A percentile compares a stretch with the other conserved stretches of the same genome.
These are phyloP conservation scores for Drosophila affinis DNA, from an alignment of 2,888 invertebrate species.

Conservation along the genomic window DNA sequence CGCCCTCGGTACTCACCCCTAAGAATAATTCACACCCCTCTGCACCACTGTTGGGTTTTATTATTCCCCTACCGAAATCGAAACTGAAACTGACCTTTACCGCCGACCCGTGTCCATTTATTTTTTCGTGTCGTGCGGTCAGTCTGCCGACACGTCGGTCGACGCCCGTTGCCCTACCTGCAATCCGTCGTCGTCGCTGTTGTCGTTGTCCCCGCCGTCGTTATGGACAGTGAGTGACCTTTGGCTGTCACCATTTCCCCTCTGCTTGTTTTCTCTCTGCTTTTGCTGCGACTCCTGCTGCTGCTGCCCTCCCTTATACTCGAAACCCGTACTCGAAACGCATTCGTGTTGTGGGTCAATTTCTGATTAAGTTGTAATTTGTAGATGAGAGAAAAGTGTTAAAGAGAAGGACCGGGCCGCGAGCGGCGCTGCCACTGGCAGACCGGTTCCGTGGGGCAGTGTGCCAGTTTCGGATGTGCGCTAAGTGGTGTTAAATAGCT, in stretches of 20 bases:
- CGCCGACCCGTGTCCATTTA: constrained; percentile 55
- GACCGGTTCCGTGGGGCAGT: constrained; percentile 22
- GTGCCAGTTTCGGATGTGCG: constrained; percentile 1
- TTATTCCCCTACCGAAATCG: constrained; percentile 27
- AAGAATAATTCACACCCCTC: constrained; percentile 56
- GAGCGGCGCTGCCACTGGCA: neutral
- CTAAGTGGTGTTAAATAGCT: constrained; percentile 33
- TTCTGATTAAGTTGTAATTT: constrained; percentile 76
- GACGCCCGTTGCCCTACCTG: constrained; percentile 13
- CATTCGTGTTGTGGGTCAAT: constrained; percentile 67
- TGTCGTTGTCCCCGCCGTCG: constrained; percentile 41
- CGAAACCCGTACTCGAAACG: constrained; percentile 6
- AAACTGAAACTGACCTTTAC: constrained; percentile 71
- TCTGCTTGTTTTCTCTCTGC: neutral
- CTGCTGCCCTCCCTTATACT: constrained; percentile 13
- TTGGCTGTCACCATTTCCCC: constrained; percentile 59
- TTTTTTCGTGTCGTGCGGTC: constrained; percentile 63
- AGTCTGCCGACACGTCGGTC: constrained; percentile 35
- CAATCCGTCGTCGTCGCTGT: constrained; percentile 47
- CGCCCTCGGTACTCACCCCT: constrained; percentile 13
- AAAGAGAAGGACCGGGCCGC: neutral
- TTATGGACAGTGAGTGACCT: constrained; percentile 76
- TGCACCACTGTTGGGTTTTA: constrained; percentile 45
- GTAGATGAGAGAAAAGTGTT: constrained; percentile 56
- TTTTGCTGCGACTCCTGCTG: constrained; percentile 9